These are phyloP conservation scores for Drosophila nasuta DNA, from an alignment of 1,140 invertebrate species.

Conservation along the genomic window DNA sequence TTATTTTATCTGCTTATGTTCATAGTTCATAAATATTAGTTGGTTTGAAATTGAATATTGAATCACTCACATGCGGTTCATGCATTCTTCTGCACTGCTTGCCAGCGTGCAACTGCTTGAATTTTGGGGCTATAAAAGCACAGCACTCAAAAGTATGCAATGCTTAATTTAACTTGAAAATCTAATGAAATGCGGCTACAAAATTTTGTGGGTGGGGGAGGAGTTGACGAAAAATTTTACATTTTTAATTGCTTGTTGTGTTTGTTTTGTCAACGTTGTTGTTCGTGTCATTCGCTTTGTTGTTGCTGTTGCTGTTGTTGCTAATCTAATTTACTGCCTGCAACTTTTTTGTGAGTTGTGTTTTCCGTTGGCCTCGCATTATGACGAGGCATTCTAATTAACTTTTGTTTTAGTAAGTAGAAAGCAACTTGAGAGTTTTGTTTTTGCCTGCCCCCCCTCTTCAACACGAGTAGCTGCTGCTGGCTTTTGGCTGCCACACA, in stretches of 20 bases:
- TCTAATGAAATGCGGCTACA: constrained; percentile 57
- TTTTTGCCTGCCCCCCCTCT: constrained; percentile 17
- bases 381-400: constrained; percentile 79
- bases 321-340: constrained; percentile 82
- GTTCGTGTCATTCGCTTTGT: constrained; percentile 13
- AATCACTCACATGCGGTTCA: neutral
- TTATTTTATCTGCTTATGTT: no score
- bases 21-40: no score
- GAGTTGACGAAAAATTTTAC: constrained; percentile 54
- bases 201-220: constrained; percentile 28
- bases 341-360: constrained; percentile 66
- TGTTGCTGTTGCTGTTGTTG: constrained; percentile 61
- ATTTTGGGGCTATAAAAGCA: neutral
- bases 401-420: constrained; percentile 78
- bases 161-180: constrained; percentile 59
- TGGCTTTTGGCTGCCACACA: constrained; percentile 54
- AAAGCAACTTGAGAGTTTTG: constrained; percentile 65
- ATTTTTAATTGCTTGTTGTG: constrained; percentile 79
- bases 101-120: constrained; percentile 11
- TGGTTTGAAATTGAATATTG: no score
- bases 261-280: constrained; percentile 75
- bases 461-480: neutral
- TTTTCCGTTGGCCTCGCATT: constrained; percentile 62
- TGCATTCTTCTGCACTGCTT: neutral
- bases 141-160: constrained; percentile 48